These are phyloP conservation scores for Thaumatotibia leucotreta DNA, from an alignment of 1,140 invertebrate species.

Conservation along the genomic window DNA sequence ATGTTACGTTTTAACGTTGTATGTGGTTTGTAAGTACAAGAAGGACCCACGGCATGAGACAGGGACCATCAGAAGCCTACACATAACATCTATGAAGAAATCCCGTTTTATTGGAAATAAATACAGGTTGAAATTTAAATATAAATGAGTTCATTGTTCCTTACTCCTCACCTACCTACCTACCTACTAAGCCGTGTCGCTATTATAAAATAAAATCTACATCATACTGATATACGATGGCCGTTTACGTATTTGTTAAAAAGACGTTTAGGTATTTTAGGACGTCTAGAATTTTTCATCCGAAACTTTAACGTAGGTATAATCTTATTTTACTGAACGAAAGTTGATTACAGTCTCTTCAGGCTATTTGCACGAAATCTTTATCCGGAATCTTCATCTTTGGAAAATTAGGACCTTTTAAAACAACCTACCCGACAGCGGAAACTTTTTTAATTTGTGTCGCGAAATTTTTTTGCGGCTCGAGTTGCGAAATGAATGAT, in stretches of 20 bases:
- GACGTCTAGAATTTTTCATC: not conserved
- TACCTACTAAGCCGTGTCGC: not conserved
- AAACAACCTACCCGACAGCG: not conserved
- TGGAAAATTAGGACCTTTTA: slow-evolving; percentile 10
- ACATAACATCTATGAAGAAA: too few relatives aligned
- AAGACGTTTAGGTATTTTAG: not conserved
- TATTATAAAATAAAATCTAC: not conserved
- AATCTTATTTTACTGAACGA: not conserved
- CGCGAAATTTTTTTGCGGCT: not conserved
- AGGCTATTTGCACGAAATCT: slow-evolving; percentile 5
- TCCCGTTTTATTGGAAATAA: not conserved
- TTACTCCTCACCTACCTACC: not conserved
- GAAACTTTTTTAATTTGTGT: slow-evolving; percentile 3
- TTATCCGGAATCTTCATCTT: not conserved
- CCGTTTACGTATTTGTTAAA: not conserved
- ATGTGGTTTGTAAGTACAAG: too few relatives aligned
- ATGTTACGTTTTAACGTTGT: too few relatives aligned
- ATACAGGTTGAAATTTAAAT: not conserved
- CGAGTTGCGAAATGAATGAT: not conserved
- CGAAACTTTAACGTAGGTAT: not conserved
- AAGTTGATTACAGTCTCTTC: not conserved
- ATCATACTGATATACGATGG: too few relatives aligned
- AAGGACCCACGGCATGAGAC: too few relatives aligned
- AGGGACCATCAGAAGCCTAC: too few relatives aligned
- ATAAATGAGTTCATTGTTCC: not conserved